Base-by-base conservation (phyloP, 2,113 vertebrate genomes). In the Syngnathus typhle region DNA sequence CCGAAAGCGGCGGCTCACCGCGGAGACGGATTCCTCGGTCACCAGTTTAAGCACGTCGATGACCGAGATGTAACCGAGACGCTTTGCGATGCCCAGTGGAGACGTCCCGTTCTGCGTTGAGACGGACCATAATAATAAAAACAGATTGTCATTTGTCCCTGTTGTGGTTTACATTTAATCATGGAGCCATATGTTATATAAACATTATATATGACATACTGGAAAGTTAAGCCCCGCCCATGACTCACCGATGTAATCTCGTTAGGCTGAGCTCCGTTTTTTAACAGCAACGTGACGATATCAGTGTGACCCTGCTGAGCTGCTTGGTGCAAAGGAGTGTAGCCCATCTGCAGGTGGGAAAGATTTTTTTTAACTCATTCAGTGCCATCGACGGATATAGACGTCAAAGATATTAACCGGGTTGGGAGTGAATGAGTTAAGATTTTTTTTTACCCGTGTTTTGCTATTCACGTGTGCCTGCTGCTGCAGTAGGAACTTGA, bases 251-350 rank as follows among this genome's bases (percentile, higher is more conserved):
- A 91, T 78, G 94, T 97, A 76, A 93, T 92, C 83, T 98, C 94
- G 0, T 98, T 98, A 66, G 97, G 95, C 21, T 91, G 92, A 1
- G 97, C 96, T 11, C 94, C 94, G 0, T 94, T 91, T 84, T 96
- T 97, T 78, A 99, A 87, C 72, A 99, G 88, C 71, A 98, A 81
- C 0, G 95, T 98, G 80, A 99, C 96, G 0, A 99, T 92, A 19
- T 99, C 95, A 0, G 96, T 98, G 72, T 99, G 96, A 39, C 97
- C 97, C 76, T 99, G 96, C 82, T 99, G 97, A 0, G 96, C 95
- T 0, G 96, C 97, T 70, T 98, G 95, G 87, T 99, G 95, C 68
- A 99, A 89, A 8, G 97, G 95, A 0, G 95, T 98, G 81, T 97
- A 99, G 38, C 96, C 94, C 70, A 94, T 91, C 97, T 99, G 79